Percentiles rank a stretch among this genome's conserved stretches.
These are phyloP conservation scores for Rhynchophorus ferrugineus DNA, from an alignment of 1,140 invertebrate genomes.

Conservation along the genomic window DNA sequence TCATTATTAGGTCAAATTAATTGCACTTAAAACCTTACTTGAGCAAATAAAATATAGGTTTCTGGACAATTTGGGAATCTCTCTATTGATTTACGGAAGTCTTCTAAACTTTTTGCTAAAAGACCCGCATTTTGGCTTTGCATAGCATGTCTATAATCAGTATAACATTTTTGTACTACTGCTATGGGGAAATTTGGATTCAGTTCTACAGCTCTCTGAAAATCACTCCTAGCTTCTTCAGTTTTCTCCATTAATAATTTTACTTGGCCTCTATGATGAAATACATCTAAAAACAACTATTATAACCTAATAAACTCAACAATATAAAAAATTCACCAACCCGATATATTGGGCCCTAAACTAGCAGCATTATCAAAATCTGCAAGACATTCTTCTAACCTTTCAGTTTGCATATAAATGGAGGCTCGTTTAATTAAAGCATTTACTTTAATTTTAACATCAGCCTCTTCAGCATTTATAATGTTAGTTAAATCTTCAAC, in stretches of 20 bases:
- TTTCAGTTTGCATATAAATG: conserved; percentile 70
- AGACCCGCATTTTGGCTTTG: conserved; percentile 47
- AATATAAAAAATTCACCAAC: conserved; percentile 40
- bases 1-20: too few relatives aligned
- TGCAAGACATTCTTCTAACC: conserved; percentile 61
- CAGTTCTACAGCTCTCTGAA: conserved; percentile 71
- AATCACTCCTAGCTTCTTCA: conserved; percentile 71
- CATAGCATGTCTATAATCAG: conserved; percentile 65
- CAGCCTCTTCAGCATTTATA: conserved; percentile 51
- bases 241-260: conserved; percentile 73
- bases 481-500: conserved; percentile 61
- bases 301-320: not conserved
- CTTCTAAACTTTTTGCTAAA: conserved; percentile 53
- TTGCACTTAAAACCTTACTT: conserved; percentile 51
- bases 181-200: conserved; percentile 78
- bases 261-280: conserved; percentile 62
- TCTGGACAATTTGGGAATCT: conserved; percentile 80
- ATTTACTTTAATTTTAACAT: conserved; percentile 65
- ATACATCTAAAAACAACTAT: conserved; percentile 32
- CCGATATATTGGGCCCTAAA: conserved; percentile 73
- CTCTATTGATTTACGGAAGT: conserved; percentile 66
- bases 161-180: conserved; percentile 80
- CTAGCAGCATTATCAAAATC: conserved; percentile 71
- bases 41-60: conserved; percentile 73
- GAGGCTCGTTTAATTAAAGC: conserved; percentile 85